Evolutionary conservation across 2,797 vertebrate genomes (phyloP).

Genomic region (Ctenosaura bakeri): DNA sequence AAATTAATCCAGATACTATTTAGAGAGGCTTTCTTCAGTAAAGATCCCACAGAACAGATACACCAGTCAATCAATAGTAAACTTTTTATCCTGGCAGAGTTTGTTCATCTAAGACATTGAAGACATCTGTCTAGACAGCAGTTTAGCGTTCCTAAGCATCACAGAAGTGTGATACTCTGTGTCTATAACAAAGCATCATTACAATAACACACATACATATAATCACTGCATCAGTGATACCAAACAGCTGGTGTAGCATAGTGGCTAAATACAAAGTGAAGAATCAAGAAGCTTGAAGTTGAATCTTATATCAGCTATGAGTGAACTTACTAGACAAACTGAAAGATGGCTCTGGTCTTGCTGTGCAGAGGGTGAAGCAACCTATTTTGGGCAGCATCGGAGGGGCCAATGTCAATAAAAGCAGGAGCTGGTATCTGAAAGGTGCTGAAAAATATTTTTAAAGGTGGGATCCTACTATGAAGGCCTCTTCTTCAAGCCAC

Average conservation of each 20-base stretch:
- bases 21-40: background rate
- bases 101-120: background rate
- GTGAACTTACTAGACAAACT: background rate
- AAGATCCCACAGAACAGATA: background rate
- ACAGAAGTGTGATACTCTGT: background rate
- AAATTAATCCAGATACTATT: background rate
- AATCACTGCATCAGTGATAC: background rate
- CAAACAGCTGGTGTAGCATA: background rate
- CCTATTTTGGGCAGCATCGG: background rate
- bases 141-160: background rate
- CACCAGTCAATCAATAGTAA: background rate
- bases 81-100: background rate
- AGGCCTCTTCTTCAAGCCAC: background rate
- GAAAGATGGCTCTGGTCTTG: background rate
- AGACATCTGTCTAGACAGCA: background rate
- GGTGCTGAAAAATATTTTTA: background rate
- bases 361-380: background rate
- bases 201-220: background rate
- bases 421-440: background rate
- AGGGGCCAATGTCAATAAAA: background rate
- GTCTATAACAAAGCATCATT: background rate
- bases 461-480: no score
- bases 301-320: background rate
- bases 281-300: background rate
- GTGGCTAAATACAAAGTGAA: background rate